A percentile compares a stretch with the other conserved stretches of the same genome.
Evolutionary conservation across 2,888 invertebrate genomes (phyloP).

Genomic region (Melangyna quadrimaculata): DNA sequence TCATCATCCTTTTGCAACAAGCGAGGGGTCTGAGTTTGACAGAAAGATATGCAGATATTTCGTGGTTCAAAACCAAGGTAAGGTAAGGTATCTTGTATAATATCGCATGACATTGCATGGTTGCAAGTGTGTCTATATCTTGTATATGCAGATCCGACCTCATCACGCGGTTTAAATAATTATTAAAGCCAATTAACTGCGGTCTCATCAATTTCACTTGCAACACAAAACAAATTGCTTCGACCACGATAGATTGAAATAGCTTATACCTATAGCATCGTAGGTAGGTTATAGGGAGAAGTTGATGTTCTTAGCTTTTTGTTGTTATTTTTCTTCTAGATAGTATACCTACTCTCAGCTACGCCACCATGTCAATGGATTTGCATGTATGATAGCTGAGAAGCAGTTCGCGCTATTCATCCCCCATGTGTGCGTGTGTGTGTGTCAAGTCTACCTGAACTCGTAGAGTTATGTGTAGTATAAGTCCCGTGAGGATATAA

Average conservation of each 20-base stretch:
- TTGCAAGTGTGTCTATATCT: conserved; percentile 35
- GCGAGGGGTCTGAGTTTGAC: conserved; percentile 8
- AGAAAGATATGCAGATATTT: conserved; percentile 34
- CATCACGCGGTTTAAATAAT: conserved; percentile 68
- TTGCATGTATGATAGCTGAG: conserved; percentile 52
- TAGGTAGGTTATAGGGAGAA: background rate
- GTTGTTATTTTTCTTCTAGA: background rate
- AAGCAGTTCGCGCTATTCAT: conserved; percentile 55
- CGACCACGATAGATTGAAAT: conserved; percentile 50
- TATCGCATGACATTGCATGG: conserved; percentile 45
- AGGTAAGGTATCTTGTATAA: background rate
- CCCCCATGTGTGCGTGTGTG: conserved; percentile 18
- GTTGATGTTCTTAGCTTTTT: background rate
- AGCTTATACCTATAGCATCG: no score
- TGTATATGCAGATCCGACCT: conserved; percentile 59
- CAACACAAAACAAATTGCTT: conserved; percentile 68
- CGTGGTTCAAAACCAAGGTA: conserved; percentile 4
- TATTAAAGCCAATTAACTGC: conserved; percentile 69
- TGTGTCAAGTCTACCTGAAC: background rate
- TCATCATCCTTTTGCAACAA: conserved; percentile 43
- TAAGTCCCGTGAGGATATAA: conserved; percentile 42
- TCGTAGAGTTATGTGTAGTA: background rate
- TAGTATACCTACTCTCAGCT: background rate
- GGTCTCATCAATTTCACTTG: conserved; percentile 70
- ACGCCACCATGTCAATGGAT: conserved; percentile 14